phyloP scores from a whole-genome alignment of 2,113 vertebrate genomes.

The Oxygymnocypris stewartii region DNA sequence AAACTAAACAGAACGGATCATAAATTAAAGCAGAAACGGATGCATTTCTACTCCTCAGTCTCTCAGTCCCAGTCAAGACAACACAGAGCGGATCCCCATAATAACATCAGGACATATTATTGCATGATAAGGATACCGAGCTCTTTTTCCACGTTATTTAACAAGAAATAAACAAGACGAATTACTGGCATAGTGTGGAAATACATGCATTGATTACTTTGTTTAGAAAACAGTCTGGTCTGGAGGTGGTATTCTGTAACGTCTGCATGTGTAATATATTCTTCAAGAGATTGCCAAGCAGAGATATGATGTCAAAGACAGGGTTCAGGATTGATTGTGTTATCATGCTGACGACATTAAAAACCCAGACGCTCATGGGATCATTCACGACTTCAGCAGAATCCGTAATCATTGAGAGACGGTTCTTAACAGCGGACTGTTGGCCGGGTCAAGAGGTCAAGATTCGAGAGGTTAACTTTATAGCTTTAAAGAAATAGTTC shows the following conservation, averaged over 20 bases:
- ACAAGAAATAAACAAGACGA: background rate
- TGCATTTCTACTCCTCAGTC: background rate
- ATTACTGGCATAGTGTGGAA: background rate
- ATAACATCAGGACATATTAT: background rate
- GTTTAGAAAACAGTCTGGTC: background rate
- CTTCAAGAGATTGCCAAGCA: background rate
- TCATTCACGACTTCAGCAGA: background rate
- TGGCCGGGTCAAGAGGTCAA: background rate
- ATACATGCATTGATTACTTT: background rate
- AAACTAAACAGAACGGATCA: background rate
- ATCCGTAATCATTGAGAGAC: background rate
- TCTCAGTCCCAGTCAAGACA: background rate
- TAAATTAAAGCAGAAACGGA: background rate
- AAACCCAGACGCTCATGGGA: background rate
- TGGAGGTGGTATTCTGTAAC: background rate
- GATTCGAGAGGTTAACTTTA: background rate
- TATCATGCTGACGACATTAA: background rate
- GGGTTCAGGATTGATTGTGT: background rate
- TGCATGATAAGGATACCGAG: too few relatives aligned
- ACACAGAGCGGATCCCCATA: background rate
- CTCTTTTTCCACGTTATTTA: too few relatives aligned
- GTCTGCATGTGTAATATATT: background rate
- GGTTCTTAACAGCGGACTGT: background rate
- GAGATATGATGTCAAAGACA: background rate
- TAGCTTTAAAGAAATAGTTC: background rate